A percentile compares a stretch with the other conserved stretches of the same genome.
Conservation (phyloP, 2,113 vertebrate genomes). For the Rhipidura dahli region DNA sequence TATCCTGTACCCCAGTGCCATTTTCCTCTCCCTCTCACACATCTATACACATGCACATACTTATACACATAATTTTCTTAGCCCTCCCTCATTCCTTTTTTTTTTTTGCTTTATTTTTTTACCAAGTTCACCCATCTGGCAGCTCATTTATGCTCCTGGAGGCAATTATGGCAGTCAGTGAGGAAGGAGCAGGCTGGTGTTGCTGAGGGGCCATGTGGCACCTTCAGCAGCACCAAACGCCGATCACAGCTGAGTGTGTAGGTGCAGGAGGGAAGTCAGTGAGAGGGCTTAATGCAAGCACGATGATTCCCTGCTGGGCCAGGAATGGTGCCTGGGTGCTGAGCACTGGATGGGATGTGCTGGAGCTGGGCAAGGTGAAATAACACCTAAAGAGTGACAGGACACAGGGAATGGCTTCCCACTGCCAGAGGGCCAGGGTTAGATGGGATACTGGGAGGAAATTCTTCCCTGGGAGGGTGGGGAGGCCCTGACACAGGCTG, state of each 20-base stretch:
- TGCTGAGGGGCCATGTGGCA: neutral
- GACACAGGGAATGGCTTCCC: neutral
- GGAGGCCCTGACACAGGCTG: neutral
- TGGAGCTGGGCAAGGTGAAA: neutral
- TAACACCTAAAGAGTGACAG: neutral
- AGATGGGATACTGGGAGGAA: neutral
- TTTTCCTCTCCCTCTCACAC: neutral
- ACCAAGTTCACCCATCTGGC: neutral
- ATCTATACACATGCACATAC: no score
- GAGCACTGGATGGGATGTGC: fast-evolving
- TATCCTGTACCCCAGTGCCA: fast-evolving
- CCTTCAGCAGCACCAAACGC: neutral
- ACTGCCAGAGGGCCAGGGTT: neutral
- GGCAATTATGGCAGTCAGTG: neutral
- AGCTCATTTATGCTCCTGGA: neutral
- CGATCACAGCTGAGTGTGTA: fast-evolving
- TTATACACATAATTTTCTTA: fast-evolving
- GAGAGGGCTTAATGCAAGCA: neutral
- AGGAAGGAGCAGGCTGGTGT: neutral
- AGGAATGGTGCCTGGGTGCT: neutral
- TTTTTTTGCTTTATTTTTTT: neutral
- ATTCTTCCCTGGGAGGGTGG: neutral
- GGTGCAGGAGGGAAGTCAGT: no score
- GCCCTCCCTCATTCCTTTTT: neutral
- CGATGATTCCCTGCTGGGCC: fast-evolving